phyloP scores from a whole-genome alignment of 2,113 vertebrate genomes.

The Pseudorhombus dupliciocellatus region DNA sequence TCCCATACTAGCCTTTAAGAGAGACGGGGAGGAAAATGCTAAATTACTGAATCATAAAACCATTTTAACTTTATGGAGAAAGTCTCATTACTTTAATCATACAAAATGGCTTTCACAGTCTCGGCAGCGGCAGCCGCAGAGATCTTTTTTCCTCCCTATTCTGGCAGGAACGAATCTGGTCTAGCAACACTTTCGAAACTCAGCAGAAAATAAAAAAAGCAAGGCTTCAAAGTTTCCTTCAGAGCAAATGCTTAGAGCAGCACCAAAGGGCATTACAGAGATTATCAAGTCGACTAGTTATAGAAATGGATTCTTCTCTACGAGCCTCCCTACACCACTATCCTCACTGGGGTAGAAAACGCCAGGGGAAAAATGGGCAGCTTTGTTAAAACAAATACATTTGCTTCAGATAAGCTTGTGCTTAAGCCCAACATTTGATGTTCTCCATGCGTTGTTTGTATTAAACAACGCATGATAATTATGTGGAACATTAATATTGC shows the following conservation, averaged over 20 bases:
- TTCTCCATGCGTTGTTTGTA: background rate
- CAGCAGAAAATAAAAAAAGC: constrained; percentile 65
- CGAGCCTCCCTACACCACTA: constrained; percentile 21
- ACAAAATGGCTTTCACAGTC: constrained; percentile 65
- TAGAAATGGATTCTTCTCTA: constrained; percentile 65
- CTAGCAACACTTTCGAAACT: constrained; percentile 58
- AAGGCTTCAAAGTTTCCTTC: constrained; percentile 70
- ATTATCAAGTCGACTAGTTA: constrained; percentile 71
- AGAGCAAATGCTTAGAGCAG: constrained; percentile 74
- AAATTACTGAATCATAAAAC: constrained; percentile 72
- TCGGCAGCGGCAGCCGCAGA: constrained; percentile 47
- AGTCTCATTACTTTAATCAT: constrained; percentile 71
- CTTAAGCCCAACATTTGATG: background rate
- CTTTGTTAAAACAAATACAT: constrained; percentile 27
- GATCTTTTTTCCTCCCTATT: constrained; percentile 28
- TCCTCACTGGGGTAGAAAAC: constrained; percentile 27
- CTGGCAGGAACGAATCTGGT: constrained; percentile 64
- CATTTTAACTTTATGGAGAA: constrained; percentile 69
- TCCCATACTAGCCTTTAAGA: constrained; percentile 57
- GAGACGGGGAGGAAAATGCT: constrained; percentile 53
- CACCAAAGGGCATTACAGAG: constrained; percentile 74
- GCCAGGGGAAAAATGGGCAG: constrained; percentile 18
- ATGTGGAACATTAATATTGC: background rate
- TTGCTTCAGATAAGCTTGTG: background rate
- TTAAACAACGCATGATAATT: background rate